Percentiles rank a stretch among this genome's conserved stretches.
Evolutionary conservation across 2,797 vertebrate species (phyloP).

Genomic region (Chiroxiphia lanceolata): DNA sequence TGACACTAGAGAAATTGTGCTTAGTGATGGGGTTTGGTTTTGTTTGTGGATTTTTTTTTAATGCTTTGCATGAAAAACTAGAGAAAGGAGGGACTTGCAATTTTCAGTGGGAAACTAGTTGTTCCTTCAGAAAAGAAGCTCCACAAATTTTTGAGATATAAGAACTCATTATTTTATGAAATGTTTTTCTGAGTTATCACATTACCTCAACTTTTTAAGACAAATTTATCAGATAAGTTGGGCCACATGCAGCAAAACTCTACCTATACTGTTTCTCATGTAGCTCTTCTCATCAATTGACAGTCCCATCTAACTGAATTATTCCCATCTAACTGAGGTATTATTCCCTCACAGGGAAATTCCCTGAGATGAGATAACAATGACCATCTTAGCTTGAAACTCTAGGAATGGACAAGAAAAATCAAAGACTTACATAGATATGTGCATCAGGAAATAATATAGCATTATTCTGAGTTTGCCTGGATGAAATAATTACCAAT

Average conservation of each 20-base stretch:
- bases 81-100: not conserved
- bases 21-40: not conserved
- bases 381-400: not conserved
- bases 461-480: not conserved
- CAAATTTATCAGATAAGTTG: not conserved
- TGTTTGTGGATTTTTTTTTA: not conserved
- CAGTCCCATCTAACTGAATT: not conserved
- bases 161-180: not conserved
- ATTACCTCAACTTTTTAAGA: not conserved
- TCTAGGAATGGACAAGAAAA: not conserved
- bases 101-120: not conserved
- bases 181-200: not conserved
- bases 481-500: not conserved
- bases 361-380: not conserved
- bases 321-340: not conserved
- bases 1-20: not conserved
- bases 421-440: not conserved
- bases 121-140: not conserved
- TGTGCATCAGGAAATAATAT: not conserved
- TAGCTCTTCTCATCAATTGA: not conserved
- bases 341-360: not conserved
- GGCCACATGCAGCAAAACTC: not conserved
- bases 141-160: not conserved
- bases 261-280: not conserved
- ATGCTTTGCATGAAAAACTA: not conserved